Conservation (phyloP, 2,888 invertebrate genomes). For the Tenthredo distinguenda region DNA sequence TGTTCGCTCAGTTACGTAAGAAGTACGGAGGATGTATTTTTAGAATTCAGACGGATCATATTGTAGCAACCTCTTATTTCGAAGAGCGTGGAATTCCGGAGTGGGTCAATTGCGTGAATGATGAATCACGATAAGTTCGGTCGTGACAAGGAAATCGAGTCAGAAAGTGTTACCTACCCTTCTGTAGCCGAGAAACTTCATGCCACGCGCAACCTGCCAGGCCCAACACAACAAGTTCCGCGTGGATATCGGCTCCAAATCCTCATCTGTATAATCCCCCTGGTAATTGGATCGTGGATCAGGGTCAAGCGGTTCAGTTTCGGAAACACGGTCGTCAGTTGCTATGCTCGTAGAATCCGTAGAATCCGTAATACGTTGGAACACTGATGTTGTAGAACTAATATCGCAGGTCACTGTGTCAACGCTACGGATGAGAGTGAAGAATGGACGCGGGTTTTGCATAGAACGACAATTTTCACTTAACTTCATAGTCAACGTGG, state of each 20-base stretch:
- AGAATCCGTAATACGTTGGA: background rate
- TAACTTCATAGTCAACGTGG: too few relatives aligned
- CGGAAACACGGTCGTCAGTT: conserved; percentile 73
- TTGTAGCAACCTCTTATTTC: too few relatives aligned
- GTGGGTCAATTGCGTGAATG: too few relatives aligned
- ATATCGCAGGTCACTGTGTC: conserved; percentile 47
- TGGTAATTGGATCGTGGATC: conserved; percentile 88
- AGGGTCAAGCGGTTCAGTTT: conserved; percentile 82
- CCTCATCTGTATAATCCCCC: conserved; percentile 84
- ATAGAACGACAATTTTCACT: background rate
- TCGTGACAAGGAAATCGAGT: background rate
- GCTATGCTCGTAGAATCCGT: background rate
- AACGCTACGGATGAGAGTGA: background rate
- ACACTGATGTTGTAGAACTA: background rate
- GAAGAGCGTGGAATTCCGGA: too few relatives aligned
- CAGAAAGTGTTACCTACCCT: conserved; percentile 81
- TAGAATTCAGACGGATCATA: too few relatives aligned
- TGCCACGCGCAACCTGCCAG: conserved; percentile 93
- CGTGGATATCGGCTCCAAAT: conserved; percentile 84
- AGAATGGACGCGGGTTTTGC: background rate
- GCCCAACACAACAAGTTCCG: conserved; percentile 91
- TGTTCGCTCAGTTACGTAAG: too few relatives aligned
- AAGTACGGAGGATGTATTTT: too few relatives aligned
- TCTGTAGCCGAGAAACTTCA: conserved; percentile 92
- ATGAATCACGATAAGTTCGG: background rate